Conservation (phyloP, 2,888 invertebrate species). For the Argyresthia goedartella region DNA sequence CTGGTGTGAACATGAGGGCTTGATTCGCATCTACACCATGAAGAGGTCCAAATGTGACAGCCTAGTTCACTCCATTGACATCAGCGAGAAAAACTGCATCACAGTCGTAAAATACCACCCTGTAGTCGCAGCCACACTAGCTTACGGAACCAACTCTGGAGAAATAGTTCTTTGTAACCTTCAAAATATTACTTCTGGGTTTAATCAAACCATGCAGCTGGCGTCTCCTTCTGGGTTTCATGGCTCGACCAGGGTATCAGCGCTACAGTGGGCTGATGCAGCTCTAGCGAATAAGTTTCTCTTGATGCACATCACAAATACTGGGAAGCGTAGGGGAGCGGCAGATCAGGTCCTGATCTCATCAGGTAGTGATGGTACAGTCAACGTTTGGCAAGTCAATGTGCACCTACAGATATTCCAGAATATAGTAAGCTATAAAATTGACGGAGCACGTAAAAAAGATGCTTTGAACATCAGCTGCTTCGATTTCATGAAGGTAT, state of each 20-base stretch:
- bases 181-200: slow-evolving; percentile 14
- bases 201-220: slow-evolving; percentile 26
- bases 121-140: slow-evolving; percentile 34
- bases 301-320: slow-evolving; percentile 36
- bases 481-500: slow-evolving; percentile 45
- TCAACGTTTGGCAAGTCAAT: slow-evolving; percentile 53
- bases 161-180: slow-evolving; percentile 48
- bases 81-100: slow-evolving; percentile 48
- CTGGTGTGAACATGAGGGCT: slow-evolving; percentile 49
- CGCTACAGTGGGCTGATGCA: slow-evolving; percentile 42
- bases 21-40: slow-evolving; percentile 39
- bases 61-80: slow-evolving; percentile 33
- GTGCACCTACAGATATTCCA: slow-evolving; percentile 34
- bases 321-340: slow-evolving; percentile 39
- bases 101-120: slow-evolving; percentile 45
- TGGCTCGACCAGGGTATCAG: slow-evolving; percentile 25
- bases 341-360: slow-evolving; percentile 41
- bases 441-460: slow-evolving; percentile 34
- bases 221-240: slow-evolving; percentile 41
- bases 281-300: slow-evolving; percentile 33
- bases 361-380: slow-evolving; percentile 32
- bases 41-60: slow-evolving; percentile 61
- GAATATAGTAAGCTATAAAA: slow-evolving; percentile 30
- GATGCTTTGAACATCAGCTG: slow-evolving; percentile 37
- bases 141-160: slow-evolving; percentile 47